Evolutionary conservation across 2,113 vertebrate species (phyloP).

Genomic region (Piprites chloris): DNA sequence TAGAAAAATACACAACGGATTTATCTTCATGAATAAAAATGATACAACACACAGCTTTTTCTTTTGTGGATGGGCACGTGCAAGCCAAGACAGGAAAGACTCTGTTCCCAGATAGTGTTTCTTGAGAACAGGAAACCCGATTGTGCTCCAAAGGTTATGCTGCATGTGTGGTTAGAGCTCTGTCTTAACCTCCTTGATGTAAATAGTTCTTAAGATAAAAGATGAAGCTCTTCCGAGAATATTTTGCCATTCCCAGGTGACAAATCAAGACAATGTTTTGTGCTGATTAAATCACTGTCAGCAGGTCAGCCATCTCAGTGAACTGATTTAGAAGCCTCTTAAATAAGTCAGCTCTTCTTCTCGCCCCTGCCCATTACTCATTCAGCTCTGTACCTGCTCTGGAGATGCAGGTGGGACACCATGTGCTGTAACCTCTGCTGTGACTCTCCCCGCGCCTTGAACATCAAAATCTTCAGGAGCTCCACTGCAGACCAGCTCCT

Average conservation of each 20-base stretch:
- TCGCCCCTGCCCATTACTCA: neutral
- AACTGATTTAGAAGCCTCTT: slow-evolving; percentile 8
- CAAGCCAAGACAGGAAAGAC: neutral
- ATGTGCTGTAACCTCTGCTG: neutral
- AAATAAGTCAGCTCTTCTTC: slow-evolving; percentile 2
- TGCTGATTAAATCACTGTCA: slow-evolving; percentile 41
- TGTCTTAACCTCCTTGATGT: slow-evolving; percentile 20
- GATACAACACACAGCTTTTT: neutral
- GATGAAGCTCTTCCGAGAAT: slow-evolving; percentile 42
- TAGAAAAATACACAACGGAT: slow-evolving; percentile 49
- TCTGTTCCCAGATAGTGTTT: neutral
- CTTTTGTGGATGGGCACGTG: neutral
- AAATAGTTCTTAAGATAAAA: slow-evolving; percentile 40
- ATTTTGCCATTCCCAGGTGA: neutral
- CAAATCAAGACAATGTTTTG: slow-evolving; percentile 50
- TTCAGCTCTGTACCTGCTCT: neutral
- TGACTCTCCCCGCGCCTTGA: neutral
- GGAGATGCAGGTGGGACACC: neutral
- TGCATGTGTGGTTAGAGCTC: neutral
- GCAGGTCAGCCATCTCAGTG: neutral
- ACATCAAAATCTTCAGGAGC: neutral
- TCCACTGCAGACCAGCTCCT: neutral
- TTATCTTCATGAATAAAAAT: slow-evolving; percentile 51
- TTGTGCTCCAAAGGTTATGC: neutral
- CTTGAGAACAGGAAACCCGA: neutral